Evolutionary conservation across 2,888 invertebrate species (phyloP).

Genomic region (Heliconius ethilla): DNA sequence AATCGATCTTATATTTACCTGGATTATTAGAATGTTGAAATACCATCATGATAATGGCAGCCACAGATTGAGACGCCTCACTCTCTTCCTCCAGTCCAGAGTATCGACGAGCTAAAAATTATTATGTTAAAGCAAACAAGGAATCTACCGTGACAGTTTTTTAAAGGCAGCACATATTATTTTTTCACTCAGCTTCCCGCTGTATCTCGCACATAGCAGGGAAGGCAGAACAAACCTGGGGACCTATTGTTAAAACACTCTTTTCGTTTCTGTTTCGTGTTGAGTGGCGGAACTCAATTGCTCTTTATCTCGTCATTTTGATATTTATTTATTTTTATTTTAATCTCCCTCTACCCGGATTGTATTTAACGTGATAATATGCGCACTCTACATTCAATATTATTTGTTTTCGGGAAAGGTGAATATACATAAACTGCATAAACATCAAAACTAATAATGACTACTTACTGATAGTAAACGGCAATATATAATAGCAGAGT

Average conservation of each 20-base stretch:
- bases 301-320: no score
- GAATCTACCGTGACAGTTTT: neutral
- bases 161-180: neutral
- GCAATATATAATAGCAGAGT: constrained; percentile 96
- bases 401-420: neutral
- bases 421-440: neutral
- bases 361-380: no score
- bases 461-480: constrained; percentile 95
- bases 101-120: constrained; percentile 83
- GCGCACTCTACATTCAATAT: no score
- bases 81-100: constrained; percentile 88
- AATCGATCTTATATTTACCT: constrained; percentile 72
- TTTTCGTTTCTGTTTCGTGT: no score
- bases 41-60: constrained; percentile 98
- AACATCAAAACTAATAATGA: neutral
- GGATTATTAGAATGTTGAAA: constrained; percentile 97
- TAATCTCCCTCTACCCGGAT: no score
- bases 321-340: no score
- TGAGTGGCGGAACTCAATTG: no score
- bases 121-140: neutral
- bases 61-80: constrained; percentile 91
- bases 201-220: no score
- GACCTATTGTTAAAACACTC: no score
- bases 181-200: neutral
- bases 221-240: no score